These are phyloP conservation scores for Oreocharis arfaki DNA, from an alignment of 2,113 vertebrate species.

Conservation along the genomic window DNA sequence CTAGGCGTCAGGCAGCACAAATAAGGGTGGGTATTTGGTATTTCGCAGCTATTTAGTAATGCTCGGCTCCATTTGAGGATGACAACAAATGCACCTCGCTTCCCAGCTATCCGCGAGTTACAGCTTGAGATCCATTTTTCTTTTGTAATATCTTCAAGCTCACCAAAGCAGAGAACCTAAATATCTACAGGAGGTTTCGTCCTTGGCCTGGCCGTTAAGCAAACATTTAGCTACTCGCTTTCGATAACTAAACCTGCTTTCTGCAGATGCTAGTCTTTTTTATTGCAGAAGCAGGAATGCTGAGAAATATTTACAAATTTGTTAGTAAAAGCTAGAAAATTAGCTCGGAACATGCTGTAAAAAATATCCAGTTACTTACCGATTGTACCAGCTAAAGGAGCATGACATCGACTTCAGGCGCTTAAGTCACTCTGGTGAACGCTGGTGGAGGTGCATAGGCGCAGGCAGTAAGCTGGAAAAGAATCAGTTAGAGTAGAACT, in stretches of 20 bases:
- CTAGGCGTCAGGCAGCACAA: not conserved
- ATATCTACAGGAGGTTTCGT: constrained; percentile 40
- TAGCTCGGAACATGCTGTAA: constrained; percentile 66
- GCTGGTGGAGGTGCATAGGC: not conserved
- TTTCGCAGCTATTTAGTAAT: not conserved
- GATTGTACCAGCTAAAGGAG: constrained; percentile 22
- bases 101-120: not conserved
- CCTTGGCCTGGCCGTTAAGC: constrained; percentile 48
- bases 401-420: not conserved
- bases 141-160: constrained; percentile 25
- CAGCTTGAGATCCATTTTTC: constrained; percentile 15
- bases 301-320: constrained; percentile 62
- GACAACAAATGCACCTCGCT: not conserved
- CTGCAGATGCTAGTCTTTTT: constrained; percentile 33
- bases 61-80: not conserved
- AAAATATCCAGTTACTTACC: constrained; percentile 77
- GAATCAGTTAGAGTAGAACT: not conserved
- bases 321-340: constrained; percentile 69
- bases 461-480: constrained; percentile 2
- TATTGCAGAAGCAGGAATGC: constrained; percentile 51
- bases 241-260: constrained; percentile 57
- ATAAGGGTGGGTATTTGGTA: not conserved
- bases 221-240: constrained; percentile 63
- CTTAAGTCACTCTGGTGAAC: not conserved
- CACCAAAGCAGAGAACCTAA: constrained; percentile 19